phyloP scores from a whole-genome alignment of 2,113 vertebrate genomes.

The Heterotilapia buettikoferi region DNA sequence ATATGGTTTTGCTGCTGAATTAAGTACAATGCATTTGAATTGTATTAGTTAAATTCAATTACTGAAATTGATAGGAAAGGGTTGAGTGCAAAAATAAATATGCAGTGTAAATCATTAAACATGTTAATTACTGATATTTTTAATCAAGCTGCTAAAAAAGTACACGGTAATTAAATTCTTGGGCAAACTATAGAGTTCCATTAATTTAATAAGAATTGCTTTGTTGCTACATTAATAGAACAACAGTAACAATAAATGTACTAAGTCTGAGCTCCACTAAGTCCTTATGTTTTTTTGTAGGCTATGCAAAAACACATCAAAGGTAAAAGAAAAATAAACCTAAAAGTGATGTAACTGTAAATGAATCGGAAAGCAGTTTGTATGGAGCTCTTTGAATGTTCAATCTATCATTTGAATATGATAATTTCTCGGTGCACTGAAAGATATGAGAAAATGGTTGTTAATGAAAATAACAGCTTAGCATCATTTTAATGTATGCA shows the following conservation, averaged over 20 bases:
- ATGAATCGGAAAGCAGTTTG: neutral
- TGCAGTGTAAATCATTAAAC: neutral
- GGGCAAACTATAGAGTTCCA: neutral
- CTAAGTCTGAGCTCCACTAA: neutral
- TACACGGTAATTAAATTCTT: neutral
- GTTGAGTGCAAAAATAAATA: neutral
- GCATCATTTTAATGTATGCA: neutral
- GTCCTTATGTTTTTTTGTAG: neutral
- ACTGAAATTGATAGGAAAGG: neutral
- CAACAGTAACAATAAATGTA: neutral
- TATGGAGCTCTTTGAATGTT: neutral
- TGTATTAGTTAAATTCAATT: neutral
- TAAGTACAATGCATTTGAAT: neutral
- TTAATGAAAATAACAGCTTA: neutral
- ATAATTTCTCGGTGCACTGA: neutral
- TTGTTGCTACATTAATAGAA: neutral
- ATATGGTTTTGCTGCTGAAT: neutral
- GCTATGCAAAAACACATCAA: neutral
- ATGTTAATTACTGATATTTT: neutral
- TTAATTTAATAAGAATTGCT: neutral
- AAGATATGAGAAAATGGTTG: neutral
- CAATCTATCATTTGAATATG: neutral
- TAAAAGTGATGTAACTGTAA: neutral
- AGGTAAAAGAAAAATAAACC: neutral
- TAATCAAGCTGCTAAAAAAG: neutral